Percentiles rank a stretch among this genome's conserved stretches.
Evolutionary conservation across 2,888 invertebrate genomes (phyloP).

Genomic region (Matsumyia berberina): DNA sequence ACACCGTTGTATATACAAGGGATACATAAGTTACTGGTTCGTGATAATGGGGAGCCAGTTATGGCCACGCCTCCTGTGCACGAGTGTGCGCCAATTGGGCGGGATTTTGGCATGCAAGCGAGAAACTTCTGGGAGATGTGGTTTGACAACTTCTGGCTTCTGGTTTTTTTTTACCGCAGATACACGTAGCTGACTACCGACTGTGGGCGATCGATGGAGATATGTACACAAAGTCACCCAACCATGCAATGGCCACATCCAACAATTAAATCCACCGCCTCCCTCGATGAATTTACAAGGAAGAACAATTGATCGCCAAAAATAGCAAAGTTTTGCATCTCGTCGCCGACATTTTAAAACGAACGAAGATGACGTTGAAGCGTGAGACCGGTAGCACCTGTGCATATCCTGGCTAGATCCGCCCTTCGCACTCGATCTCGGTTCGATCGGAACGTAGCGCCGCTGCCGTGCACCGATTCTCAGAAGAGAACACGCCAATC

Average conservation of each 20-base stretch:
- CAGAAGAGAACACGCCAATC: conserved; percentile 68
- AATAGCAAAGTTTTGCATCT: background rate
- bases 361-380: background rate
- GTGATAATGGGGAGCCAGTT: conserved; percentile 65
- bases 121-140: conserved; percentile 59
- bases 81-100: conserved; percentile 60
- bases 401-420: conserved; percentile 55
- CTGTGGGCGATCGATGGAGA: conserved; percentile 41
- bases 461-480: conserved; percentile 46
- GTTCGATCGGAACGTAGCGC: conserved; percentile 64
- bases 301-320: conserved; percentile 3
- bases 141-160: conserved; percentile 71
- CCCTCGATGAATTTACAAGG: background rate
- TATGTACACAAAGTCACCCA: background rate
- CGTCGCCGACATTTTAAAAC: conserved; percentile 45
- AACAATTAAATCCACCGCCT: background rate
- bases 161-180: conserved; percentile 53
- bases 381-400: conserved; percentile 52
- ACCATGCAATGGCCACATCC: background rate
- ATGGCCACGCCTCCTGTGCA: conserved; percentile 55
- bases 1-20: conserved; percentile 55
- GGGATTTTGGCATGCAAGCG: conserved; percentile 20
- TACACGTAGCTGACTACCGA: conserved; percentile 43
- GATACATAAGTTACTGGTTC: conserved; percentile 30
- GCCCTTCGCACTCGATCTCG: conserved; percentile 65